These are phyloP conservation scores for Syrista parreyssii DNA, from an alignment of 2,888 invertebrate genomes.

Conservation along the genomic window DNA sequence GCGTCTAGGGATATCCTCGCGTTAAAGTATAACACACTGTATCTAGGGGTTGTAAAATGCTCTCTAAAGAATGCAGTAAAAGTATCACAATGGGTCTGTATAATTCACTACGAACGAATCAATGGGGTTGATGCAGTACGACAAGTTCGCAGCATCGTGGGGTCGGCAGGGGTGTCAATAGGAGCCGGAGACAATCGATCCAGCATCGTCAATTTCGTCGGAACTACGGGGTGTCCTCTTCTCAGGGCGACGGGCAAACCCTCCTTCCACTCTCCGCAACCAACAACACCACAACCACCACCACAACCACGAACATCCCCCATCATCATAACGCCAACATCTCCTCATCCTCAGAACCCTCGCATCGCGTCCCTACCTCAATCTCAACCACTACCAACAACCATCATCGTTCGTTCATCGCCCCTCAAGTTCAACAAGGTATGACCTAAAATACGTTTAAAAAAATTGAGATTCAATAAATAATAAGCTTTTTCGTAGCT, in stretches of 20 bases:
- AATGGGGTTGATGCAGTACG: constrained; percentile 50
- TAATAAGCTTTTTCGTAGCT: not conserved
- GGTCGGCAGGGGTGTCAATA: constrained; percentile 45
- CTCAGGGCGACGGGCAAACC: constrained; percentile 61
- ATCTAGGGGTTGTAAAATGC: not conserved
- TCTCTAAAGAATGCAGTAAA: not conserved
- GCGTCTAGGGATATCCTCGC: not conserved
- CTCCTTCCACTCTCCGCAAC: constrained; percentile 54
- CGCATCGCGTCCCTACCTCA: constrained; percentile 47
- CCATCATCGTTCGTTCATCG: constrained; percentile 53
- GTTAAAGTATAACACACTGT: not conserved
- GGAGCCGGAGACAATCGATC: constrained; percentile 52
- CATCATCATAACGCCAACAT: constrained; percentile 54
- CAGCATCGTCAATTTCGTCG: constrained; percentile 58
- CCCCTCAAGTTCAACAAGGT: constrained; percentile 57
- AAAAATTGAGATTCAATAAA: not conserved
- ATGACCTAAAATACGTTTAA: constrained; percentile 38
- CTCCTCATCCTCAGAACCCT: constrained; percentile 57
- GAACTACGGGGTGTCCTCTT: constrained; percentile 59
- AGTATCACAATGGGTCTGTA: not conserved
- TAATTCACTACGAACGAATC: constrained; percentile 17
- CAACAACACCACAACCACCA: constrained; percentile 42
- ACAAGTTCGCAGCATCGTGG: constrained; percentile 49
- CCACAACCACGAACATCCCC: constrained; percentile 15
- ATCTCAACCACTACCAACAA: constrained; percentile 48